phyloP scores from a whole-genome alignment of 2,113 vertebrate genomes.

The Notothenia coriiceps region DNA sequence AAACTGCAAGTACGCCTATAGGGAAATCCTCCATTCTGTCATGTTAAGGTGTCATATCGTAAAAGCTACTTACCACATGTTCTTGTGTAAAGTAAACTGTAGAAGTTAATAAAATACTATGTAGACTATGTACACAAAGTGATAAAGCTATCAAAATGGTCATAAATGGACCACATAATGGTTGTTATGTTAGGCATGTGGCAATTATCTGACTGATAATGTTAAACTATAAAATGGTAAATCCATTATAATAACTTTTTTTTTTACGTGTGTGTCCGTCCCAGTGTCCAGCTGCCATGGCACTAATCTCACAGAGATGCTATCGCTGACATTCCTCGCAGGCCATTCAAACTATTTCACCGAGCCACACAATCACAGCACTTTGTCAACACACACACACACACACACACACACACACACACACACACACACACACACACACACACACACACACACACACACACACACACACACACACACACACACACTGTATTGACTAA shows the following conservation, averaged over 20 bases:
- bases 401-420: constrained; percentile 30
- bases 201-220: background rate
- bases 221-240: background rate
- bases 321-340: constrained; percentile 65
- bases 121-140: background rate
- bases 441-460: too few relatives aligned
- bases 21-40: constrained; percentile 8
- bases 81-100: constrained; percentile 18
- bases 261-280: background rate
- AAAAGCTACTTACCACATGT: background rate
- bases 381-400: constrained; percentile 26
- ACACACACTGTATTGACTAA: background rate
- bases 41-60: background rate
- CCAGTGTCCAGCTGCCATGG: constrained; percentile 45
- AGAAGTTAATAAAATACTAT: background rate
- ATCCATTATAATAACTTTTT: background rate
- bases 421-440: background rate
- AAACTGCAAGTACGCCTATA: background rate
- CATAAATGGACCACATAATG: background rate
- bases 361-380: constrained; percentile 49
- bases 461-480: background rate
- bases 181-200: background rate
- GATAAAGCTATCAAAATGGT: background rate
- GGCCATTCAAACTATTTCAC: constrained; percentile 37
- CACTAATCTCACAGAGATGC: constrained; percentile 59